Conservation (phyloP, 2,113 vertebrate species). For the Camarhynchus parvulus region DNA sequence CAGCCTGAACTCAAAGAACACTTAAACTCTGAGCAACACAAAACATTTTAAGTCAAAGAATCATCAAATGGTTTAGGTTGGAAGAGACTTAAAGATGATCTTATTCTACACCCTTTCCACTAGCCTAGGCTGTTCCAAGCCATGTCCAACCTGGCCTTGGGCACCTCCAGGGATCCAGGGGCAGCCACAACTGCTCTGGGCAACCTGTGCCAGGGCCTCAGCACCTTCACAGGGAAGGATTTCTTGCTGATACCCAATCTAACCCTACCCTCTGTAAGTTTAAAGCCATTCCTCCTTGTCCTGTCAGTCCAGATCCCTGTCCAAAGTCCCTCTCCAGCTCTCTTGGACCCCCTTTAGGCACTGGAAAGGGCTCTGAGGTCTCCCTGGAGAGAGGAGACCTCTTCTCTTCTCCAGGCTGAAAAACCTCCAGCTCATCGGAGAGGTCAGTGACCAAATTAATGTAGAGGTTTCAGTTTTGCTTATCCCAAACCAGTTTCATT, state of each 20-base stretch:
- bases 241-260: neutral
- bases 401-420: neutral
- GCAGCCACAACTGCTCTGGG: neutral
- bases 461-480: neutral
- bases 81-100: neutral
- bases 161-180: neutral
- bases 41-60: neutral
- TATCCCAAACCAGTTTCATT: neutral
- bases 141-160: rapidly evolving
- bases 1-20: neutral
- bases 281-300: neutral
- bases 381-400: neutral
- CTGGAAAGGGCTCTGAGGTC: neutral
- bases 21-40: neutral
- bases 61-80: neutral
- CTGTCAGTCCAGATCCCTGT: neutral
- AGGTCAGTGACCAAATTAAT: neutral
- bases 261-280: neutral
- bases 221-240: rapidly evolving
- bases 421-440: neutral
- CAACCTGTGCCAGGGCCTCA: rapidly evolving
- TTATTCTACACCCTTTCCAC: neutral
- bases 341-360: neutral
- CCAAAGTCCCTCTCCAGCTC: neutral
- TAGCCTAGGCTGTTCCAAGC: rapidly evolving